phyloP scores from a whole-genome alignment of 1,140 invertebrate genomes.

The Holotrichia oblita region DNA sequence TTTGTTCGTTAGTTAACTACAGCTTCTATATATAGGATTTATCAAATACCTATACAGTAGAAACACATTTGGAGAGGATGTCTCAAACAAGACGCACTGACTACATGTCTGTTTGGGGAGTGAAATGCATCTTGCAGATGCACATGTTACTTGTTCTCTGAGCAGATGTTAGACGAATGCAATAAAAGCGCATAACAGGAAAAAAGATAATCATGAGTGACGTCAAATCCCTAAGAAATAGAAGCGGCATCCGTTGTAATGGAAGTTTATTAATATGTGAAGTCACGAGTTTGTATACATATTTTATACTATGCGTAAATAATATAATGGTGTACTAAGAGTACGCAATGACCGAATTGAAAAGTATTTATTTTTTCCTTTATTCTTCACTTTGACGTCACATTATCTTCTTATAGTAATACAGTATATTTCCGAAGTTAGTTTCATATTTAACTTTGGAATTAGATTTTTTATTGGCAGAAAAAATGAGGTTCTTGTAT shows the following conservation, averaged over 20 bases:
- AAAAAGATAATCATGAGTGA: neutral
- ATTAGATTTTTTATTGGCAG: no score
- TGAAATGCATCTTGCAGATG: neutral
- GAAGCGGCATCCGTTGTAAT: neutral
- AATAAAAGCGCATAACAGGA: constrained; percentile 12
- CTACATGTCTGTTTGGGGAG: neutral
- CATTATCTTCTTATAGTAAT: no score
- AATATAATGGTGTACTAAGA: no score
- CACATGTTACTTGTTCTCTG: constrained; percentile 1
- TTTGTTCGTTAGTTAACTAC: constrained; percentile 1
- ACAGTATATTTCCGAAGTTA: no score
- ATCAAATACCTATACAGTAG: neutral
- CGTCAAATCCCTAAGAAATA: neutral
- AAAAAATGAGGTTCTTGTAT: no score
- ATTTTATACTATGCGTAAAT: no score
- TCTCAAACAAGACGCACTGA: neutral
- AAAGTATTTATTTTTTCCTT: no score
- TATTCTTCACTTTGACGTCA: no score
- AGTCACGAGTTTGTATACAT: no score
- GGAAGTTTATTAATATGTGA: neutral
- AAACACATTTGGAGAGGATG: neutral
- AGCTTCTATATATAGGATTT: constrained; percentile 30
- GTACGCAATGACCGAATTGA: no score
- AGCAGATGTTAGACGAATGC: constrained; percentile 9
- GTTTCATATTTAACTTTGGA: no score